Evolutionary conservation across 2,113 vertebrate species (phyloP).

Genomic region (Indicator maculatus): DNA sequence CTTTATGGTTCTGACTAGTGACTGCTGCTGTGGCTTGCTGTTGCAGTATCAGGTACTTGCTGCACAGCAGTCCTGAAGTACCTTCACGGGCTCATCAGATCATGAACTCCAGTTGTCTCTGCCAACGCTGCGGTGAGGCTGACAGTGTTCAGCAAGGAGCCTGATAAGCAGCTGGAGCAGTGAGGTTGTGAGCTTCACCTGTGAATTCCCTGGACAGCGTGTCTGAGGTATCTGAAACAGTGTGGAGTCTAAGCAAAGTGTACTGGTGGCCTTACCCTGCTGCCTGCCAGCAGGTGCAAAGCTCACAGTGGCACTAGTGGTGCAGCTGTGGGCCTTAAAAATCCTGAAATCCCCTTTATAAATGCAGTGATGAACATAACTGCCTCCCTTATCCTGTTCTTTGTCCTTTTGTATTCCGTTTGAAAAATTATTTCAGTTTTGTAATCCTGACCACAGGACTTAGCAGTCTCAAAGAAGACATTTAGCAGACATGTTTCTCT

Average conservation of each 20-base stretch:
- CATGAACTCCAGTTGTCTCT: background rate
- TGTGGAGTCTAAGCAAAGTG: background rate
- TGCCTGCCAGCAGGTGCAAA: background rate
- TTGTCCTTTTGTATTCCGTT: slow-evolving; percentile 9
- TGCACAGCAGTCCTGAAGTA: background rate
- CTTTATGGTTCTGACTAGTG: background rate
- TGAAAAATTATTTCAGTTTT: background rate
- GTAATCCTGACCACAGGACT: slow-evolving; percentile 3
- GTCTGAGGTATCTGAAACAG: background rate
- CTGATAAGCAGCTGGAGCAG: background rate
- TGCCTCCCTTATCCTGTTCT: background rate
- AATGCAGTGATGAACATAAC: background rate
- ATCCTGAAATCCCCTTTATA: background rate
- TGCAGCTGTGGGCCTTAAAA: background rate
- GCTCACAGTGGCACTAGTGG: background rate
- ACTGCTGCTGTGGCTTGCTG: background rate
- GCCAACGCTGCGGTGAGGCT: background rate
- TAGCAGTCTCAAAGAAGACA: background rate
- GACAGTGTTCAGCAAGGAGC: background rate
- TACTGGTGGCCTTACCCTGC: background rate
- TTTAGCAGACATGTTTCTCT: background rate
- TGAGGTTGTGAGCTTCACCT: background rate
- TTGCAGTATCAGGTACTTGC: background rate
- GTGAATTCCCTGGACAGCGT: background rate
- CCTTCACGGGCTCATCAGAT: background rate